A percentile compares a stretch with the other conserved stretches of the same genome.
Evolutionary conservation across 30 jellyfish, hydroid and myxozoan species (phyloP).

Genomic region (Turritopsis rubra): DNA sequence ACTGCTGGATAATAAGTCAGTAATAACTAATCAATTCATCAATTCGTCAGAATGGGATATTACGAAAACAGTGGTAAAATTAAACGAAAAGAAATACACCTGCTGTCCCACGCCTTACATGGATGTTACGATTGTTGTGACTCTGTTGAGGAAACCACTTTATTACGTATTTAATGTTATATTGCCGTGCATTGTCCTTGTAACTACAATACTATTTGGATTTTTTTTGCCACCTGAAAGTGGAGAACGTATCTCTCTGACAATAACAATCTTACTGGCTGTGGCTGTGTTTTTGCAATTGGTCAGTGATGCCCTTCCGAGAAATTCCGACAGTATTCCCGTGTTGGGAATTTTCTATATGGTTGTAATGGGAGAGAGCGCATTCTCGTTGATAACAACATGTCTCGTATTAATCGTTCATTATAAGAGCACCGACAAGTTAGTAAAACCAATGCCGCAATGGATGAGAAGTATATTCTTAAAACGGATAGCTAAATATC

Average conservation of each 20-base stretch:
- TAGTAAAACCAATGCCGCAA: constrained; percentile 61
- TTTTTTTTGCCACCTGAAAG: constrained; percentile 94
- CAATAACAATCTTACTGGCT: constrained; percentile 77
- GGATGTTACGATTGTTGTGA: constrained; percentile 59
- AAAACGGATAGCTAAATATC: constrained; percentile 30
- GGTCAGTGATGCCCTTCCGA: constrained; percentile 74
- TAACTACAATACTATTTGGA: constrained; percentile 57
- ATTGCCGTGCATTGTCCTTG: constrained; percentile 79
- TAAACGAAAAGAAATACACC: constrained; percentile 45
- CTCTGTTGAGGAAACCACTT: constrained; percentile 70
- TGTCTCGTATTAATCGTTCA: constrained; percentile 78
- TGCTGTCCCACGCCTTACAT: constrained; percentile 71
- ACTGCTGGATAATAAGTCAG: constrained; percentile 40
- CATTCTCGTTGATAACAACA: constrained; percentile 66
- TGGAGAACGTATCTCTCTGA: constrained; percentile 83
- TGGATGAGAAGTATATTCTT: constrained; percentile 65
- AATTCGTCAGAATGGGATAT: constrained; percentile 86
- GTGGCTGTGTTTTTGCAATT: constrained; percentile 89
- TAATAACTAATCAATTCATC: constrained; percentile 58
- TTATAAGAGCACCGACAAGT: constrained; percentile 48
- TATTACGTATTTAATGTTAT: constrained; percentile 69
- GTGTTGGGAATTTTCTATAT: constrained; percentile 70
- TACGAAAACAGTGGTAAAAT: constrained; percentile 12
- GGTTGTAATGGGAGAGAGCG: constrained; percentile 89
- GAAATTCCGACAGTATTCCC: constrained; percentile 82